Conservation (phyloP, 2,888 invertebrate genomes). For the Athetis lepigone region DNA sequence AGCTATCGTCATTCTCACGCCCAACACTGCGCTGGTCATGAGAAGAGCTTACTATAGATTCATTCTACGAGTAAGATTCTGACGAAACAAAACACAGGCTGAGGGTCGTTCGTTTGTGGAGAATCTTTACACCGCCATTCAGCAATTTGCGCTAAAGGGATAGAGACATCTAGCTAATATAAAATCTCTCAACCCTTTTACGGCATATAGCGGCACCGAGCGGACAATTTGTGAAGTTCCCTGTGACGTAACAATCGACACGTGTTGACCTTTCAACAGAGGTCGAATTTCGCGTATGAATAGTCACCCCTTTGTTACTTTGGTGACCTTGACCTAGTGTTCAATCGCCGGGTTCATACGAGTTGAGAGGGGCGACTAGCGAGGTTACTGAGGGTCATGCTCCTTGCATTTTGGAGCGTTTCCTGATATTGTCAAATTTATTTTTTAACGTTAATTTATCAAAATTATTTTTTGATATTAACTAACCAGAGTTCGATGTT, state of each 20-base stretch:
- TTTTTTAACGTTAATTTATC: too few species aligned
- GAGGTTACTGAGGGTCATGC: not conserved
- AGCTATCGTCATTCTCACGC: constrained; percentile 67
- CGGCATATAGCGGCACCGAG: constrained; percentile 20
- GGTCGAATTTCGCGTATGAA: constrained; percentile 12
- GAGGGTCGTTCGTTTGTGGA: constrained; percentile 37
- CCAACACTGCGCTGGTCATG: constrained; percentile 66
- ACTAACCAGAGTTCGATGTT: too few species aligned
- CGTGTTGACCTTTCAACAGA: constrained; percentile 16
- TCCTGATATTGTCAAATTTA: too few species aligned
- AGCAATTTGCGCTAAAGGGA: constrained; percentile 25
- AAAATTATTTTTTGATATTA: too few species aligned
- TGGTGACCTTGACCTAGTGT: constrained; percentile 25
- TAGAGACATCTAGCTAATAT: constrained; percentile 48
- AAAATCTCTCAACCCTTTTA: not conserved
- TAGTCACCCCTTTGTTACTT: not conserved
- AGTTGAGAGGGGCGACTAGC: not conserved
- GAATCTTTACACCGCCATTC: constrained; percentile 31
- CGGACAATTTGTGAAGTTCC: not conserved
- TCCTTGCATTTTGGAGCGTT: not conserved
- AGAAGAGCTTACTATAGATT: constrained; percentile 73
- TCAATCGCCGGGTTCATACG: not conserved
- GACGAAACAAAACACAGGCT: not conserved
- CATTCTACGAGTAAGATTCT: constrained; percentile 70
- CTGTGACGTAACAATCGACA: constrained; percentile 10